Percentiles rank a stretch among this genome's conserved stretches.
Evolutionary conservation across 1,140 invertebrate genomes (phyloP).

Genomic region (Plutomurus gul): DNA sequence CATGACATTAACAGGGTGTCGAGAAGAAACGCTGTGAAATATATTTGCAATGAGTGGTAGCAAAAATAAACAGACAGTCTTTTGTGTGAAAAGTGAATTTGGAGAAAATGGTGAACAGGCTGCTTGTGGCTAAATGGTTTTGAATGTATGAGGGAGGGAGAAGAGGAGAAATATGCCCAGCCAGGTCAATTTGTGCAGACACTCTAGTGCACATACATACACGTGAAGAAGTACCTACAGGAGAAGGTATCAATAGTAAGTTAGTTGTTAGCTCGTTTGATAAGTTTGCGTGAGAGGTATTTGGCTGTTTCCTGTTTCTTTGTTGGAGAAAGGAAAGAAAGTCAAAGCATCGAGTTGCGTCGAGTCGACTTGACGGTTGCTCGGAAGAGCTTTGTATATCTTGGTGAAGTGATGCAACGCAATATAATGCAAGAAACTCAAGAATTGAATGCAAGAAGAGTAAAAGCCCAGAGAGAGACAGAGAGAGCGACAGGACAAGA

Average conservation of each 20-base stretch:
- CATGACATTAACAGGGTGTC: too few species aligned
- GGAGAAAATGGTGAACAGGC: too few species aligned
- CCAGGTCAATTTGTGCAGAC: too few species aligned
- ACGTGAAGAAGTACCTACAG: neutral
- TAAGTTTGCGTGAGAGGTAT: conserved; percentile 23
- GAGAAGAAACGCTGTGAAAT: too few species aligned
- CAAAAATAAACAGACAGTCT: too few species aligned
- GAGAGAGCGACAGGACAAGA: neutral
- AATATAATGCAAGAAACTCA: neutral
- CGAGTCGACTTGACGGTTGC: neutral
- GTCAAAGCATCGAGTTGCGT: neutral
- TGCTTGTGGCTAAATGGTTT: too few species aligned
- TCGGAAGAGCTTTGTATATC: neutral
- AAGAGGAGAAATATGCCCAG: too few species aligned
- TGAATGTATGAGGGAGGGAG: too few species aligned
- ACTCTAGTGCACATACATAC: neutral
- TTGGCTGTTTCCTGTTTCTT: conserved; percentile 26
- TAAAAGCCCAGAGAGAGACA: neutral
- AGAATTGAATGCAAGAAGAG: neutral
- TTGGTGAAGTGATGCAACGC: neutral
- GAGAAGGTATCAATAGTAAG: neutral
- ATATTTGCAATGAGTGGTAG: too few species aligned
- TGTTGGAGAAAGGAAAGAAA: neutral
- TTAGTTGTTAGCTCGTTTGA: neutral
- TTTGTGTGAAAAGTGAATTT: too few species aligned